phyloP scores from a whole-genome alignment of 2,888 invertebrate genomes.

The Schrankia costaestrigalis region DNA sequence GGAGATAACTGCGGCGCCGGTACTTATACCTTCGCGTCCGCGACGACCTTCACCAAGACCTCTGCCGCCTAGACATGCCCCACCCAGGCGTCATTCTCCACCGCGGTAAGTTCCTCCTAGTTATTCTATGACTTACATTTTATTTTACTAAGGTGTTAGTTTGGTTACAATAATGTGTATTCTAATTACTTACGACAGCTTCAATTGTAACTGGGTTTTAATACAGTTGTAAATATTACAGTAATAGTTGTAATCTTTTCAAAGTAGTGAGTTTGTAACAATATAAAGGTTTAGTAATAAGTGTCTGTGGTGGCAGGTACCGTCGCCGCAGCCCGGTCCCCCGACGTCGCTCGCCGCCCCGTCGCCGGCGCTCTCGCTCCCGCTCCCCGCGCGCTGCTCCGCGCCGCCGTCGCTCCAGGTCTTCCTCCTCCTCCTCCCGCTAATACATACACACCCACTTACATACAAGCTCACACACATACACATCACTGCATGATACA shows the following conservation, averaged over 20 bases:
- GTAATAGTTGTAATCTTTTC: too few species aligned
- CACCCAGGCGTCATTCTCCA: constrained; percentile 78
- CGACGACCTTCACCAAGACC: constrained; percentile 81
- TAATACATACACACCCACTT: constrained; percentile 45
- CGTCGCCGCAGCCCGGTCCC: constrained; percentile 76
- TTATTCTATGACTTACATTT: too few species aligned
- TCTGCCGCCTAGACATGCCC: constrained; percentile 78
- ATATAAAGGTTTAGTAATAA: too few species aligned
- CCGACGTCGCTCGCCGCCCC: constrained; percentile 80
- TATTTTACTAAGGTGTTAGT: too few species aligned
- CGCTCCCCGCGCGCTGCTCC: constrained; percentile 83
- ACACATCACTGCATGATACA: background rate
- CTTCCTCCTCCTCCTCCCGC: constrained; percentile 88
- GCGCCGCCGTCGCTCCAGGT: constrained; percentile 86
- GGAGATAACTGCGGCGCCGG: constrained; percentile 97
- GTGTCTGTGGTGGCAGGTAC: constrained; percentile 50
- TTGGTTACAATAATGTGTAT: too few species aligned
- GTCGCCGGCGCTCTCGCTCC: constrained; percentile 81
- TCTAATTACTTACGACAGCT: too few species aligned
- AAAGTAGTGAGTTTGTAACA: too few species aligned
- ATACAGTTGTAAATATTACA: too few species aligned
- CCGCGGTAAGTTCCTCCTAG: constrained; percentile 66
- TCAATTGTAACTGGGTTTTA: too few species aligned
- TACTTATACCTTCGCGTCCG: constrained; percentile 87
- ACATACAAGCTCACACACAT: constrained; percentile 10